Evolutionary conservation across 2,797 vertebrate species (phyloP), one percentile per base, ranked within the genome.

Genomic region (Melanotaenia pygmaea): DNA sequence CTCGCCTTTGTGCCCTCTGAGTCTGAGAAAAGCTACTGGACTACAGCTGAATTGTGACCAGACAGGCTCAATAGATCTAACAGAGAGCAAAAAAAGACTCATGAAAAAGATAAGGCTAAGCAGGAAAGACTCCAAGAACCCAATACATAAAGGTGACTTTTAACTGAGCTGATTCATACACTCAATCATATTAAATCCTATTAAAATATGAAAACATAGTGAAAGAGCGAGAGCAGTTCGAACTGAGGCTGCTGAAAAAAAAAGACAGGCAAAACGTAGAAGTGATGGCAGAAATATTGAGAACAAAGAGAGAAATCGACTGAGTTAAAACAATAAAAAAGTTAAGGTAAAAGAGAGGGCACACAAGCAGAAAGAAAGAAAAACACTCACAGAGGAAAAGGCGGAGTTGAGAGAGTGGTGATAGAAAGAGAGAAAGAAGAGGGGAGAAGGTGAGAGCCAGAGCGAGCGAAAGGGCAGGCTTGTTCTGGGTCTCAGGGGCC

Each of bases 401-500:
- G 26, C 47, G 1, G 14, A 62, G 14, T 9, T 28, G 59, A 62
- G 79, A 59, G 30, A 64, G 76, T 7, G 1, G 4, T 2, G 60
- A 76, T 14, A 35, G 62, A 74, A 60, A 67, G 73, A 56, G 53
- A 59, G 32, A n/a, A 4, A 45, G 43, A 45, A 54, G 24, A 45
- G 43, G 43, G 43, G 18, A 60, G 54, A 65, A 24, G 47, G 77
- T 79, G 76, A 85, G 83, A 85, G 80, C 56, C 73, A 77, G 79
- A 61, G 67, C 9, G 59, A 77, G 73, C 64, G 1, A 86, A 81
- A 87, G 88, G 88, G 67, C 82, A 86, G 72, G 74, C 74, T 89
- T 89, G 83, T 88, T 84, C 86, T 84, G 88, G 79, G 85, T 90
- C 91, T 89, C 87, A 2, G 81, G 85, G 87, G 86, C 76, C 90